A percentile compares a stretch with the other conserved stretches of the same genome.
These are phyloP conservation scores for Catajapyx aquilonaris DNA, from an alignment of 1,140 invertebrate species.

Conservation along the genomic window DNA sequence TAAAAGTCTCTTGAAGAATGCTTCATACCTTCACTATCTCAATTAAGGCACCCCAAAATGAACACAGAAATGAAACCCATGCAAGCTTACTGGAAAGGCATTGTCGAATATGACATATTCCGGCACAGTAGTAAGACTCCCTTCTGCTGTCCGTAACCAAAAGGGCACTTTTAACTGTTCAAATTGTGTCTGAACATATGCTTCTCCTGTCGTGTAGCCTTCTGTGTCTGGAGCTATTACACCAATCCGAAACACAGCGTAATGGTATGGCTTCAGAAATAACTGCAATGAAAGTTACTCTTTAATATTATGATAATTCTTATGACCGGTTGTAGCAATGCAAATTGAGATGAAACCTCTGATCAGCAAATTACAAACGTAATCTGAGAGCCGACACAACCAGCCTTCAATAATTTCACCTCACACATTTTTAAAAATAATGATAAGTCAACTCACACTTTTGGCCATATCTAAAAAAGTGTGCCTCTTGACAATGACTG, in stretches of 20 bases:
- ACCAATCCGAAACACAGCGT: constrained; percentile 48
- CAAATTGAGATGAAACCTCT: too few species aligned
- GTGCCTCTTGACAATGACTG: constrained; percentile 22
- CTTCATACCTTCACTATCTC: too few species aligned
- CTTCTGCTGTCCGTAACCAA: constrained; percentile 34
- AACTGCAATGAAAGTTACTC: constrained; percentile 25
- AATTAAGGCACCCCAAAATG: too few species aligned
- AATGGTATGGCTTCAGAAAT: constrained; percentile 37
- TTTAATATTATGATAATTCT: too few species aligned
- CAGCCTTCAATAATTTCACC: constrained; percentile 16
- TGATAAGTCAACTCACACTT: constrained; percentile 19
- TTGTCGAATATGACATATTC: constrained; percentile 48
- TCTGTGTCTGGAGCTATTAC: constrained; percentile 43
- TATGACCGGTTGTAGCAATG: too few species aligned
- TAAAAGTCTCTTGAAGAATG: too few species aligned
- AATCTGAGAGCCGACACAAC: constrained; percentile 7
- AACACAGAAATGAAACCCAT: constrained; percentile 4
- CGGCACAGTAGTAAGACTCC: constrained; percentile 32
- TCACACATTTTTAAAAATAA: constrained; percentile 12
- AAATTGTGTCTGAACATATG: constrained; percentile 50
- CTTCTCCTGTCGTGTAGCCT: constrained; percentile 41
- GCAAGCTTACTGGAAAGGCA: constrained; percentile 54
- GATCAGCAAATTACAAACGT: constrained; percentile 6
- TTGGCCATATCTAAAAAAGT: constrained; percentile 25
- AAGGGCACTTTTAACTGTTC: constrained; percentile 40